These are phyloP conservation scores for Pristionchus entomophagus DNA, from an alignment of 2,888 invertebrate genomes.

Conservation along the genomic window DNA sequence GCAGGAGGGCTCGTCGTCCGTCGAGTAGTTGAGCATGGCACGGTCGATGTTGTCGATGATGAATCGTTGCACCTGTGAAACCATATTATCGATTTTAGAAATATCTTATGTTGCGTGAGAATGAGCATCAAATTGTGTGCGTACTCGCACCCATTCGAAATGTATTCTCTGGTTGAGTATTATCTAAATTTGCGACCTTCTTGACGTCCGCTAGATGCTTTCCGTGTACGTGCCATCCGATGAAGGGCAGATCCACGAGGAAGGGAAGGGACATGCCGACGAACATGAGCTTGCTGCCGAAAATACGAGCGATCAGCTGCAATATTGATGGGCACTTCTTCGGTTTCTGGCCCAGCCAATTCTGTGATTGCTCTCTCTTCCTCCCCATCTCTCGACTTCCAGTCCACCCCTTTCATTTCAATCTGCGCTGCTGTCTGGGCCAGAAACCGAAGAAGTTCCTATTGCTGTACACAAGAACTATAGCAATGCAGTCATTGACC, in stretches of 20 bases:
- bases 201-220: neutral
- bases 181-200: neutral
- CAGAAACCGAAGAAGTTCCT: too few species aligned
- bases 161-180: neutral
- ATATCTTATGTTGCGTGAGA: neutral
- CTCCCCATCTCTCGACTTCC: too few species aligned
- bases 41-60: neutral
- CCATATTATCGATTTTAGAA: neutral
- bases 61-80: slow-evolving; percentile 1
- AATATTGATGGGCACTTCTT: neutral
- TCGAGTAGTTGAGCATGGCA: neutral
- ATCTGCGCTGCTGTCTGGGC: too few species aligned
- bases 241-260: neutral
- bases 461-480: too few species aligned
- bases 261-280: slow-evolving; percentile 16
- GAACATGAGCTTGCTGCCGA: slow-evolving; percentile 1
- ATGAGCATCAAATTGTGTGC: neutral
- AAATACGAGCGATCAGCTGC: neutral
- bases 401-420: too few species aligned
- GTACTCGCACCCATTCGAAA: neutral
- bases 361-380: too few species aligned
- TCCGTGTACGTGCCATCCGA: slow-evolving; percentile 14
- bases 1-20: neutral
- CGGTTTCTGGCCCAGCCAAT: too few species aligned
- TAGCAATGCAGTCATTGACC: too few species aligned